These are phyloP conservation scores for Phania funesta DNA, from an alignment of 2,888 invertebrate genomes.

Conservation along the genomic window DNA sequence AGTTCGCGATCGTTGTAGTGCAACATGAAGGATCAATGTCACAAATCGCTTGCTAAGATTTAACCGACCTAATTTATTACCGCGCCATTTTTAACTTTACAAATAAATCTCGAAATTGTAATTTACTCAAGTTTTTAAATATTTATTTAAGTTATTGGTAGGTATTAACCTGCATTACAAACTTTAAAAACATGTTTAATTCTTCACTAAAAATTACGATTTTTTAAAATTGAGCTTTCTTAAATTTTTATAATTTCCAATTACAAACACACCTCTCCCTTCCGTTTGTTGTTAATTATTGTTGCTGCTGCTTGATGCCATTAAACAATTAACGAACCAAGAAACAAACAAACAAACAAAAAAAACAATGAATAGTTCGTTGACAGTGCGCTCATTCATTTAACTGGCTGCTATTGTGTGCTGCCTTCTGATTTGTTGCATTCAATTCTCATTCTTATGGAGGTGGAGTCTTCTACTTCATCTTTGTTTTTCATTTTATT, in stretches of 20 bases:
- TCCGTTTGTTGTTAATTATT: slow-evolving; percentile 3
- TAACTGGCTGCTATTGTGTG: slow-evolving; percentile 23
- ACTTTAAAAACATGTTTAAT: too few species aligned
- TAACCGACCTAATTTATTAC: too few species aligned
- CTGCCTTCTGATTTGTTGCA: slow-evolving; percentile 67
- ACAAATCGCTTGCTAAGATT: too few species aligned
- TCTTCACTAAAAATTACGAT: background rate
- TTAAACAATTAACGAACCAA: slow-evolving; percentile 49
- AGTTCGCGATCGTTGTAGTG: too few species aligned
- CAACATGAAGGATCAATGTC: too few species aligned
- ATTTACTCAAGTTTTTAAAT: too few species aligned
- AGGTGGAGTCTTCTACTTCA: slow-evolving; percentile 63
- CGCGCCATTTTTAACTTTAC: too few species aligned
- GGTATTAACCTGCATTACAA: too few species aligned
- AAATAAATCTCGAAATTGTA: too few species aligned
- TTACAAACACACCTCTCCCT: slow-evolving; percentile 1
- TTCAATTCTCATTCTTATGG: slow-evolving; percentile 59
- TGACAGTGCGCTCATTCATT: slow-evolving; percentile 40
- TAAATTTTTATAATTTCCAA: background rate
- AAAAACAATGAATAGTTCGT: slow-evolving; percentile 35
- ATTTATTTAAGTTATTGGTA: too few species aligned
- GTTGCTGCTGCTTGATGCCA: slow-evolving; percentile 25
- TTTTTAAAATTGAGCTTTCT: background rate
- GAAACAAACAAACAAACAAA: too few species aligned
- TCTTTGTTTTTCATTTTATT: slow-evolving; percentile 47